Evolutionary conservation across 64 coral and sea anemone species (phyloP), one percentile per base, ranked within the genome.

Genomic region (Acropora yongei): DNA sequence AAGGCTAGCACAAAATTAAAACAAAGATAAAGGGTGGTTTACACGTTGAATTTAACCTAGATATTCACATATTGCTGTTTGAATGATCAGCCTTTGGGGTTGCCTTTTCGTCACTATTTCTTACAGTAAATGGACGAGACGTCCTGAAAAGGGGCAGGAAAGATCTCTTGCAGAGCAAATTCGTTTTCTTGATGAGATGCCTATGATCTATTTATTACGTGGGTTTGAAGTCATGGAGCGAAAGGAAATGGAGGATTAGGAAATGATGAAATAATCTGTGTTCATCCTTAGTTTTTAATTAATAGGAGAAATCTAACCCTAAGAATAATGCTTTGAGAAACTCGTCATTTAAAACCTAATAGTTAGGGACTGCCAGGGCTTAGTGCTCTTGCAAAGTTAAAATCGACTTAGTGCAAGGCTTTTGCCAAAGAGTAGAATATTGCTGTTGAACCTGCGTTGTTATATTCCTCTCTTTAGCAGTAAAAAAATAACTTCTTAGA

Each of bases 391-490:
- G 61, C 44, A 71, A 48, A 67, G 14, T 68, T 2, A 65, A 16
- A 85, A 42, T 43, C 47, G 72, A 69, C 11, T 11, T 48, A 44
- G 46, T 85, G 69, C 16, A 85, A 85, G 81, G 81, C 81, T 84
- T 85, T 85, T 85, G 63, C 82, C 82, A 85, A 71, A 43, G 46
- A 69, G 3, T 85, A 49, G 65, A 85, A 85, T 85, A 42, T 19
- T 20, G 82, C 17, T 30, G 30, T 30, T 30, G 65, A 44, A 47
- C 19, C 72, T 72, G 1, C 45, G 72, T 85, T 71, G 63, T 85
- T 49, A 17, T 49, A 85, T 85, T 8, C 69, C 47, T 42, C 44
- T 11, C 61, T 44, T 3, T 5, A 40, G 6, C 30, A 67, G 46
- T 83, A 20, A 45, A 16, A 69, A 49, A 68, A 85, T 69, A 10